Evolutionary conservation across 2,113 vertebrate species (phyloP), one percentile per base, ranked within the genome.

Genomic region (Silurus asotus): DNA sequence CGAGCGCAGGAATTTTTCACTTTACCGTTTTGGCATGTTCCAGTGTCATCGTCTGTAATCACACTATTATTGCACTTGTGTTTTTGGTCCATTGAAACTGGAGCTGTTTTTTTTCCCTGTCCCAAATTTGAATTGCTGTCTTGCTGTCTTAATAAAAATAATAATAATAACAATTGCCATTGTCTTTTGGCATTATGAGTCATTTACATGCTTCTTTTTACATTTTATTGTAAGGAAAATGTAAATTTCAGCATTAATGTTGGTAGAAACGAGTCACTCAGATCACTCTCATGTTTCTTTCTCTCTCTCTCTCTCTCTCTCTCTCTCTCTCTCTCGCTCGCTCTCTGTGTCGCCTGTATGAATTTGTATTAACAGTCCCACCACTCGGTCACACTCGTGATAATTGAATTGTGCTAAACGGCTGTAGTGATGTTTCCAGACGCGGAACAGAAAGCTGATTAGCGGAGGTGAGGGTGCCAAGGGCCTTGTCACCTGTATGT

Each of bases 321-420:
- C n/a, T 28, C 59, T 49, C 49, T 64, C 72, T 77, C 45, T 45
- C 67, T 55, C 20, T 4, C 59, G 75, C 49, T 11, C 78, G n/a
- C 67, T 74, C 51, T 87, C 83, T 88, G 53, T 61, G 61, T 45
- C 28, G 23, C 45, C 37, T 76, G 11, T 37, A 48, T 58, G 65
- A 45, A 55, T 45, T 4, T 8, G 20, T 64, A 65, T 80, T 53
- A 59, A 15, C 51, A 74, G 58, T 72, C 81, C 94, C 90, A 92
- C 89, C 96, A 95, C 94, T 61, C 6, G 48, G 48, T 96, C 95
- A 97, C 96, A 96, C 96, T 96, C 90, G 95, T 96, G 96, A 96
- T 96, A 96, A 97, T 96, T 97, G 97, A 96, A 97, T 97, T 96
- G 96, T 97, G 95, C 96, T 97, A 96, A 96, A 95, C 95, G 95